Evolutionary conservation across 2,113 vertebrate genomes (phyloP).

Genomic region (Rhagologus leucostigma): DNA sequence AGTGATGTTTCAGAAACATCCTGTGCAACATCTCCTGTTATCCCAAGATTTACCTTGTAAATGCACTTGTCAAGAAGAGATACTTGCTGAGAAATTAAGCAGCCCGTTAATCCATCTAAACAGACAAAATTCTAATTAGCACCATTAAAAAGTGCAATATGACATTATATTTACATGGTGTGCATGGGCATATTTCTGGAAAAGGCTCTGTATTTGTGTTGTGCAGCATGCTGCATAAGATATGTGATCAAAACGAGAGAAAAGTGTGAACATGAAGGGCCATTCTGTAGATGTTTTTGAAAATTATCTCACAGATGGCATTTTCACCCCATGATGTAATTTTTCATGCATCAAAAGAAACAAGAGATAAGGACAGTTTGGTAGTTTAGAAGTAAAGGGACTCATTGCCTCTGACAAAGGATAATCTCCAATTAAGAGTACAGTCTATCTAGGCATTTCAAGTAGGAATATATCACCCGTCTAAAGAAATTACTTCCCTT

Average conservation of each 20-base stretch:
- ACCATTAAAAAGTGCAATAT: neutral
- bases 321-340: neutral
- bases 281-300: neutral
- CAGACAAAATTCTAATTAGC: neutral
- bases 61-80: neutral
- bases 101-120: neutral
- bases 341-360: neutral
- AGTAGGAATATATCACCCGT: neutral
- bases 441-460: neutral
- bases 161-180: neutral
- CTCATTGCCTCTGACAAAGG: neutral
- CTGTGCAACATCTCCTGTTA: neutral
- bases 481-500: neutral
- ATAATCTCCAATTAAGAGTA: neutral
- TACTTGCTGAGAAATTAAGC: neutral
- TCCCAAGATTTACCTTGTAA: neutral
- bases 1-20: neutral
- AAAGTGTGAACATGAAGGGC: neutral
- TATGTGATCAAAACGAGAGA: neutral
- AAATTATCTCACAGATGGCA: constrained; percentile 10
- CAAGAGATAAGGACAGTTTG: neutral
- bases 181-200: neutral
- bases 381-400: neutral
- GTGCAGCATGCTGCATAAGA: neutral
- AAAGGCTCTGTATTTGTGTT: neutral